These are phyloP conservation scores for Hypocryptadius cinnamomeus DNA, from an alignment of 2,113 vertebrate genomes.

Conservation along the genomic window DNA sequence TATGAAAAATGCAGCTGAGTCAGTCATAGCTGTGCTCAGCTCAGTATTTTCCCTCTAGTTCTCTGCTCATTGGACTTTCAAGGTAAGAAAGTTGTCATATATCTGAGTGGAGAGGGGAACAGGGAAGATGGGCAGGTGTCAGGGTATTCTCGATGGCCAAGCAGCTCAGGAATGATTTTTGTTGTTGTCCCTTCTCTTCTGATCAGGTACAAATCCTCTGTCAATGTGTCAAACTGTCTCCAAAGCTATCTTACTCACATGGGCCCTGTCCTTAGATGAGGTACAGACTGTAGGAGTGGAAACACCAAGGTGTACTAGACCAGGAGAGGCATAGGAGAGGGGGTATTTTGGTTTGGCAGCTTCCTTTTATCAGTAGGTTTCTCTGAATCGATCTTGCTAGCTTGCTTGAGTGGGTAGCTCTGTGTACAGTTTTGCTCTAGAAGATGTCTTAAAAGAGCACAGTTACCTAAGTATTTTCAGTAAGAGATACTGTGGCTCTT, in stretches of 20 bases:
- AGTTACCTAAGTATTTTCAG: not conserved
- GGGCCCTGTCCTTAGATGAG: not conserved
- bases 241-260: not conserved
- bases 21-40: not conserved
- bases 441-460: not conserved
- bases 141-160: not conserved
- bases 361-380: not conserved
- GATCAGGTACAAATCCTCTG: not conserved
- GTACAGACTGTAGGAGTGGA: not conserved
- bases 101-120: not conserved
- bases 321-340: not conserved
- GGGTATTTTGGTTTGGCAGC: not conserved
- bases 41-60: not conserved
- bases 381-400: accelerated
- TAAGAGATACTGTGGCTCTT: not conserved
- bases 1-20: not conserved
- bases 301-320: not conserved
- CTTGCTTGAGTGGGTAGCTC: not conserved
- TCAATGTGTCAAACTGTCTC: not conserved
- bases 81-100: not conserved
- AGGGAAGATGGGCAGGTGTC: not conserved
- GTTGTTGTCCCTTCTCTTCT: not conserved
- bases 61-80: not conserved
- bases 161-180: not conserved
- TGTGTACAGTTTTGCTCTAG: not conserved